Percentiles rank a stretch among this genome's conserved stretches.
Conservation (phyloP, 2,113 vertebrate genomes). For the Anhinga rufa region DNA sequence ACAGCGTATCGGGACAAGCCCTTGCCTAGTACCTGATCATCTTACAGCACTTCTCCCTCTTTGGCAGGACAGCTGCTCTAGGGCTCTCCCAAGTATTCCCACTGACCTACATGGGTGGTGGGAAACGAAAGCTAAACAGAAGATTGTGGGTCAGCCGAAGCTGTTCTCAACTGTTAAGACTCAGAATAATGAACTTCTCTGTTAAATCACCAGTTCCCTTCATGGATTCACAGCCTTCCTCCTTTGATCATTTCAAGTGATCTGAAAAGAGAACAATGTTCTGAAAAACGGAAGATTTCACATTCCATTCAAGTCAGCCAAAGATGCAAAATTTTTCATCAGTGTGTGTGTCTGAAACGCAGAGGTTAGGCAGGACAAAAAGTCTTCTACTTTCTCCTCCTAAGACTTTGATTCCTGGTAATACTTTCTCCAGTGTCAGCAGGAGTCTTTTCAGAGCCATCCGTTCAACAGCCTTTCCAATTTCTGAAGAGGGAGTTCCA, state of each 20-base stretch:
- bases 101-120: neutral
- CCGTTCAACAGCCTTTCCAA: neutral
- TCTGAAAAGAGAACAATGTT: neutral
- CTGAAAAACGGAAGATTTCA: neutral
- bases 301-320: neutral
- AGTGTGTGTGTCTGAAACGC: neutral
- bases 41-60: constrained; percentile 63
- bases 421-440: neutral
- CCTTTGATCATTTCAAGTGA: neutral
- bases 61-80: constrained; percentile 69
- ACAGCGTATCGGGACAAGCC: constrained; percentile 13
- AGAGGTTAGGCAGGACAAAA: neutral
- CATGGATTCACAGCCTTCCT: neutral
- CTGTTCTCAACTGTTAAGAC: neutral
- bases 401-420: neutral
- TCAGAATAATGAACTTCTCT: neutral
- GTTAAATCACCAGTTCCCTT: neutral
- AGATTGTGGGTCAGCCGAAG: neutral
- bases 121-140: constrained; percentile 24
- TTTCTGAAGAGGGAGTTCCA: neutral
- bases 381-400: neutral
- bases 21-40: constrained; percentile 26
- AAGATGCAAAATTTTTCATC: neutral
- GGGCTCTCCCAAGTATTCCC: constrained; percentile 31
- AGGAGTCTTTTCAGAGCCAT: neutral